These are phyloP conservation scores for Abramis brama DNA, from an alignment of 2,113 vertebrate genomes.

Conservation along the genomic window DNA sequence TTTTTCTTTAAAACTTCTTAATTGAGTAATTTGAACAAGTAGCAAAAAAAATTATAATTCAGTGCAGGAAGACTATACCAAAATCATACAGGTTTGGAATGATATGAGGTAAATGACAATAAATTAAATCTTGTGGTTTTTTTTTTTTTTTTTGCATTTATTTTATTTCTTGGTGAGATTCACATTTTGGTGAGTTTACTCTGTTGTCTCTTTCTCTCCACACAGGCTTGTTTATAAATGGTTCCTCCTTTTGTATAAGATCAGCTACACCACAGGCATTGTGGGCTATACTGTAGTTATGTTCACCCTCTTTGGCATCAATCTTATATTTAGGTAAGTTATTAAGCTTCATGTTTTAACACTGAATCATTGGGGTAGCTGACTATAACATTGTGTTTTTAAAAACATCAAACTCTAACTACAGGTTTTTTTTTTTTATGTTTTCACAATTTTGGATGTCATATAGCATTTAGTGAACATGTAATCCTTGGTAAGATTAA, in stretches of 20 bases:
- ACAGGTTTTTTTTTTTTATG: neutral
- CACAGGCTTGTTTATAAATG: conserved; percentile 96
- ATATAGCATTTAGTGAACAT: neutral
- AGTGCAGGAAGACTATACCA: neutral
- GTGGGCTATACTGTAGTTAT: conserved; percentile 94
- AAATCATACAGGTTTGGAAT: neutral
- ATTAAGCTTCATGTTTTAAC: neutral
- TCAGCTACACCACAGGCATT: conserved; percentile 95
- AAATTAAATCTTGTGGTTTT: neutral
- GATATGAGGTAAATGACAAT: neutral
- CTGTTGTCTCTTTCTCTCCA: conserved; percentile 33
- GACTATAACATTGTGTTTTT: neutral
- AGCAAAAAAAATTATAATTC: too few species aligned
- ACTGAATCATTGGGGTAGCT: neutral
- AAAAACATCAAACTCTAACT: neutral
- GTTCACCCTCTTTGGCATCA: conserved; percentile 98
- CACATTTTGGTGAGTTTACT: neutral
- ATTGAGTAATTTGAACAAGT: too few species aligned
- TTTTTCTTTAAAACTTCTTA: too few species aligned
- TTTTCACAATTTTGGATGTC: neutral
- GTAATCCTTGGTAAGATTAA: too few species aligned
- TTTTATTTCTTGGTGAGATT: neutral
- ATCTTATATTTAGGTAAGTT: conserved; percentile 94
- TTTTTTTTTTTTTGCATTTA: neutral
- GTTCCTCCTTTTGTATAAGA: conserved; percentile 97